Evolutionary conservation across 2,888 invertebrate species (phyloP), one percentile per base, ranked within the genome.

Genomic region (Polyommatus icarus): DNA sequence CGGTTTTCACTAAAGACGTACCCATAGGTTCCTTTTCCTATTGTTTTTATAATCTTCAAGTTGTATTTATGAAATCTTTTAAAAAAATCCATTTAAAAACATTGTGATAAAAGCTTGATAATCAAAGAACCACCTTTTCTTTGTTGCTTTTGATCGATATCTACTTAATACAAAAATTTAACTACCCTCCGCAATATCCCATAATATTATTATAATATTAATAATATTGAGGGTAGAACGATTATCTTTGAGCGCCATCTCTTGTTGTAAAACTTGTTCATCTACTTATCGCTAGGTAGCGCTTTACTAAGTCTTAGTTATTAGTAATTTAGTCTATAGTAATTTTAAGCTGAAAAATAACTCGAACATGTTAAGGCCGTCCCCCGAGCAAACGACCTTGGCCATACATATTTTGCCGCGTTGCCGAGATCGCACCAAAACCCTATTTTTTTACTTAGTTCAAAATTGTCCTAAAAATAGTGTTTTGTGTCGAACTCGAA

Each of bases 21-120:
- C 95, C 95, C 95, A 81, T 94, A 95, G 5, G 95, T 94, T 7
- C 95, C 95, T 87, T 94, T 94, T 71, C 95, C 95, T 71, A 95
- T 89, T 72, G 91, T 91, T 85, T 94, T 91, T 50, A 95, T 81
- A 81, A 93, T 83, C 61, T 79, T 83, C 78, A 94, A 84, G 78
- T 90, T 87, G 76, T 87, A 80, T 76, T 84, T 86, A 80, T 85
- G 84, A 83, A 91, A 93, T 82, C 91, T 86, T 80, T 88, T 87
- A 61, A 81, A 82, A 73, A 88, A 78, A 79, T 93, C 93, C 93
- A 93, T 93, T 46, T 46, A 20, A 73, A 20, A 24, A 46, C 40
- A 73, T 73, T 73, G 1, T 67, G 1, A 15, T 29, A 18, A 29
- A 67, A 67, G 5, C 6, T 67, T 67, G 15, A 18, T 12, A 29